phyloP scores from a whole-genome alignment of 2,113 vertebrate genomes.

The Sturnira hondurensis region DNA sequence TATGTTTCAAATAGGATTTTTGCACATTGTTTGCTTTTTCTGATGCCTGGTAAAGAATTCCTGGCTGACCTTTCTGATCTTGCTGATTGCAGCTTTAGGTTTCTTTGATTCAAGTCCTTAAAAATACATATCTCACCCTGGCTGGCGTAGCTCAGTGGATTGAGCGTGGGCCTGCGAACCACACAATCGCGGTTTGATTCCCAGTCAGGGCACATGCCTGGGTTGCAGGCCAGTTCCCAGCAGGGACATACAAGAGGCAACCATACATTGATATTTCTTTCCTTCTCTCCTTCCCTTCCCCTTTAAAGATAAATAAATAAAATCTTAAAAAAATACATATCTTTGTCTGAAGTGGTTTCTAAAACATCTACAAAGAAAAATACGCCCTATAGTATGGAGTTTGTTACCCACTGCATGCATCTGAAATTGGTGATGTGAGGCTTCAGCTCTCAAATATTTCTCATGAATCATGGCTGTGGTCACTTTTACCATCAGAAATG shows the following conservation, averaged over 20 bases:
- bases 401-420: slow-evolving; percentile 34
- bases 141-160: no score
- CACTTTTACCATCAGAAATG: neutral
- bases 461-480: neutral
- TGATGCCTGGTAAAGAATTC: neutral
- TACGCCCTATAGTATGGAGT: slow-evolving; percentile 15
- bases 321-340: slow-evolving; percentile 53
- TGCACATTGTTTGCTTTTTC: neutral
- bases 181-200: no score
- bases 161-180: no score
- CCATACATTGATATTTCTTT: no score
- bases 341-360: slow-evolving; percentile 37
- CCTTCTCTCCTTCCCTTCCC: no score
- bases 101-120: slow-evolving; percentile 49
- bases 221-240: no score
- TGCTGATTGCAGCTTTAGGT: slow-evolving; percentile 40
- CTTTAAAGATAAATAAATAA: no score
- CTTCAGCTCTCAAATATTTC: slow-evolving; percentile 51
- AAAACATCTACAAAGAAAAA: slow-evolving; percentile 58
- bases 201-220: no score
- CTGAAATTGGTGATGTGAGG: slow-evolving; percentile 47
- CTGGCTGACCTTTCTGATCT: slow-evolving; percentile 15
- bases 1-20: neutral
- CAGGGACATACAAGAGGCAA: no score
- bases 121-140: slow-evolving; percentile 58